Percentiles rank a stretch among this genome's conserved stretches.
phyloP scores from a whole-genome alignment of 2,113 vertebrate species.

The Cyprinodon brontotheroides region DNA sequence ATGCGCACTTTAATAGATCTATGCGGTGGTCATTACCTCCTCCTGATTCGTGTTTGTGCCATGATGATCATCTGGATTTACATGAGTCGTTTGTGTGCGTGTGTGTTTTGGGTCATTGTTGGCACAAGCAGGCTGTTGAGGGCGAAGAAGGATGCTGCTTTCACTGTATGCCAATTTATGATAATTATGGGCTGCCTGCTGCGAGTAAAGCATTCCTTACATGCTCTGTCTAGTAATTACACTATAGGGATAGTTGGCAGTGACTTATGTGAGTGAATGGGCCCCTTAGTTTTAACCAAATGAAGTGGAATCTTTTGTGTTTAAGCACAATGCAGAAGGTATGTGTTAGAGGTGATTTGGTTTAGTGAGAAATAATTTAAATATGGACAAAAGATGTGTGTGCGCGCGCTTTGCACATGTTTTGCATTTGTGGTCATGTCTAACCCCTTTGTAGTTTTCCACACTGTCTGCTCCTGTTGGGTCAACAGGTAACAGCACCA shows the following conservation, averaged over 20 bases:
- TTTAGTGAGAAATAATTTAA: neutral
- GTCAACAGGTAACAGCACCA: slow-evolving; percentile 63
- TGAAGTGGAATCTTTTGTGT: neutral
- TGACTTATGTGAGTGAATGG: slow-evolving; percentile 21
- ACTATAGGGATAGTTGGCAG: slow-evolving; percentile 35
- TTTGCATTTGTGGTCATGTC: neutral
- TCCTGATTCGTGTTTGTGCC: slow-evolving; percentile 45
- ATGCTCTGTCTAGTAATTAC: slow-evolving; percentile 51
- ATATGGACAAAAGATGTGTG: slow-evolving; percentile 2
- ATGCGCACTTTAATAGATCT: slow-evolving; percentile 29
- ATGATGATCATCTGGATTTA: slow-evolving; percentile 63
- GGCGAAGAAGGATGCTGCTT: slow-evolving; percentile 42
- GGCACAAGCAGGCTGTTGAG: slow-evolving; percentile 18
- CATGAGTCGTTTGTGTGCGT: slow-evolving; percentile 33
- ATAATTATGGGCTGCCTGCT: slow-evolving; percentile 53
- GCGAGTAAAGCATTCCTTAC: slow-evolving; percentile 23
- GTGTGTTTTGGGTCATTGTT: slow-evolving; percentile 20
- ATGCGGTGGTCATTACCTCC: slow-evolving; percentile 33
- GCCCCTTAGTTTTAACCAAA: slow-evolving; percentile 16
- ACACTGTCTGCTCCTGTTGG: slow-evolving; percentile 27
- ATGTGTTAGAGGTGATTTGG: neutral
- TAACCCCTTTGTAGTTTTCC: slow-evolving; percentile 2
- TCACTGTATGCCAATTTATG: slow-evolving; percentile 59
- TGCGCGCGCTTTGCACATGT: neutral
- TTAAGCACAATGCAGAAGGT: neutral